Evolutionary conservation across 2,113 vertebrate species (phyloP), one percentile per base, ranked within the genome.

Genomic region (Azemiops feae): DNA sequence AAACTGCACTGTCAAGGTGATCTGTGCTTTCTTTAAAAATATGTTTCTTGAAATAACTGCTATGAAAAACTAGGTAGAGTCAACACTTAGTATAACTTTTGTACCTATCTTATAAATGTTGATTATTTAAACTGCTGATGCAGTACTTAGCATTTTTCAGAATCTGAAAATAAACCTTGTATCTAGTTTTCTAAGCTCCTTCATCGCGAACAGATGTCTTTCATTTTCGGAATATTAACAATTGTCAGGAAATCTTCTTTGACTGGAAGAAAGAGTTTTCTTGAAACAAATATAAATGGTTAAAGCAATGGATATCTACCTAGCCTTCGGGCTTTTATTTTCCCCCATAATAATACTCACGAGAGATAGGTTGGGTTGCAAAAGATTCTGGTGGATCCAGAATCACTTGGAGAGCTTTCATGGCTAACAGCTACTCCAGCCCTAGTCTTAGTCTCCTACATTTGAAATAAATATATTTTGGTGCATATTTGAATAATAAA

Each of bases 1-100:
- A 53, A n/a, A 93, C 69, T 91, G 87, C 50, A 88, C 91, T 95
- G 52, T 89, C 94, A 87, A 95, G 39, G 18, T 64, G 12, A 85
- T 3, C 69, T 85, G 27, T 50, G 8, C 92, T 93, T 85, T 54
- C 54, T 85, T 92, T 45, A 9, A 92, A 81, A 86, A 92, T 34
- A 50, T 81, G n/a, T 85, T 87, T 43, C 52, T 43, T 92, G 25
- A 92, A 81, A n/a, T 23, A 81, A 16, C 22, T 89, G 23, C 39
- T 9, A 85, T 60, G n/a, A 39, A 18, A 55, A 90, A 60, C 39
- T 50, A 50, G 52, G 45, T 18, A 53, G 74, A 58, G 39, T 18
- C 74, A 45, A 11, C 10, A 39, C 16, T 57, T 89, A 34, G 30
- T 88, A 81, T 22, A 22, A 85, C 22, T 52, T 18, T 25, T 55